Evolutionary conservation across 2,888 invertebrate species (phyloP).

Genomic region (Hypselothyrea guttata): DNA sequence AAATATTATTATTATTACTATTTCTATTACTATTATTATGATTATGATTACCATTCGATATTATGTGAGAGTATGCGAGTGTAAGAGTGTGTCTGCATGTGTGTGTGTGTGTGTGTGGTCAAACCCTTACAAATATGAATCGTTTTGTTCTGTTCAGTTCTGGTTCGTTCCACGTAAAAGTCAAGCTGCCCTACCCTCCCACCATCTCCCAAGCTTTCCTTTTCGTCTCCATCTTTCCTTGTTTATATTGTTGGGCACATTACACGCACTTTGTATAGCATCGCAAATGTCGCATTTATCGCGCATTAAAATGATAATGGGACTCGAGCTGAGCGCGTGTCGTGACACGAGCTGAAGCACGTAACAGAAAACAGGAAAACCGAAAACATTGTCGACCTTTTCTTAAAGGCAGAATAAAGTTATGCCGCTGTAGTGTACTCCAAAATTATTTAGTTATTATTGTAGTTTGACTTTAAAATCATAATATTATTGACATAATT

Average conservation of each 20-base stretch:
- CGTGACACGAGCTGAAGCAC: slow-evolving; percentile 16
- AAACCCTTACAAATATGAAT: slow-evolving; percentile 69
- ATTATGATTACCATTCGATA: slow-evolving; percentile 76
- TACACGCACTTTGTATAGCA: slow-evolving; percentile 78
- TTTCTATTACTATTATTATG: slow-evolving; percentile 72
- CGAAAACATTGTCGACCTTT: no score
- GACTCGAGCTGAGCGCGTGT: slow-evolving; percentile 17
- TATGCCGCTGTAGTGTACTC: no score
- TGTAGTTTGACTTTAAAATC: no score
- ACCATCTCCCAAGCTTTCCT: background rate
- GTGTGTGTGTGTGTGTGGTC: slow-evolving; percentile 15
- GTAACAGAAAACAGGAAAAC: no score
- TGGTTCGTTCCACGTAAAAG: slow-evolving; percentile 26
- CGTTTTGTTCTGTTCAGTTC: slow-evolving; percentile 23
- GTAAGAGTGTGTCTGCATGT: slow-evolving; percentile 5
- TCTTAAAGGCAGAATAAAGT: no score
- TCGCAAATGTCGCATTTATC: slow-evolving; percentile 80
- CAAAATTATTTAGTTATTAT: no score
- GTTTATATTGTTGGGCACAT: slow-evolving; percentile 59
- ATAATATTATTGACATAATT: no score
- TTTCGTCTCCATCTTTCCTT: slow-evolving; percentile 6
- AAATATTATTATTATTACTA: slow-evolving; percentile 71
- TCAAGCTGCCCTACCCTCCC: slow-evolving; percentile 20
- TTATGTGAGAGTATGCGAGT: slow-evolving; percentile 26
- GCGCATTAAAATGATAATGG: slow-evolving; percentile 82